Evolutionary conservation across 2,888 invertebrate genomes (phyloP).

Genomic region (Acleris emargana): DNA sequence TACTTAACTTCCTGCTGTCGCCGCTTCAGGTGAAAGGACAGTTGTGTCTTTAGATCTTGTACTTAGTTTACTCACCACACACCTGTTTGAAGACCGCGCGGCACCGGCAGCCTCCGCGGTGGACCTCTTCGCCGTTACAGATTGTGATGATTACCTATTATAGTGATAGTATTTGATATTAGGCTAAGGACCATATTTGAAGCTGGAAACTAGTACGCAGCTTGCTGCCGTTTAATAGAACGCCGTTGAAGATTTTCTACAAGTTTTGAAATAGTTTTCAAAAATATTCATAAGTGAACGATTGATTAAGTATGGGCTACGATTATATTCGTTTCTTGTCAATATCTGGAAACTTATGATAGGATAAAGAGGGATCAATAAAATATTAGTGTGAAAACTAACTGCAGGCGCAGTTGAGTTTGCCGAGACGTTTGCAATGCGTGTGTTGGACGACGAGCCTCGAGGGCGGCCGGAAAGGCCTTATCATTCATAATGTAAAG

Average conservation of each 20-base stretch:
- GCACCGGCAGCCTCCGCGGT: conserved; percentile 44
- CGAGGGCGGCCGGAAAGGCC: conserved; percentile 10
- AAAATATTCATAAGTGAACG: conserved; percentile 34
- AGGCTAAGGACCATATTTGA: conserved; percentile 51
- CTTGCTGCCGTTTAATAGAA: conserved; percentile 53
- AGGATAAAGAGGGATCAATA: conserved; percentile 76
- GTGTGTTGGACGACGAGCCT: conserved; percentile 24
- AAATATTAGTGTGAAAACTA: conserved; percentile 53
- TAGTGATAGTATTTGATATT: conserved; percentile 58
- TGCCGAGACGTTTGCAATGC: conserved; percentile 35
- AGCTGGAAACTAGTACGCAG: conserved; percentile 55
- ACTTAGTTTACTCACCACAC: conserved; percentile 57
- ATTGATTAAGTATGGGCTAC: conserved; percentile 53
- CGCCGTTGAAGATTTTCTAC: conserved; percentile 55
- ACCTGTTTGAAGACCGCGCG: conserved; percentile 46
- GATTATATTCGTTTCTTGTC: conserved; percentile 54
- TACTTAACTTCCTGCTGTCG: conserved; percentile 47
- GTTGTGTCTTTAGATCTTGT: conserved; percentile 59
- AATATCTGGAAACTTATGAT: conserved; percentile 67
- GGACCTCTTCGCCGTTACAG: conserved; percentile 53
- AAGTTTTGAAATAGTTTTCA: conserved; percentile 72
- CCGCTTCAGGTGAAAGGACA: conserved; percentile 62
- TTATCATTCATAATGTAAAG: conserved; percentile 45
- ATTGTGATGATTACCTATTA: conserved; percentile 61
- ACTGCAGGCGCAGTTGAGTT: conserved; percentile 48